Evolutionary conservation across 2,888 invertebrate species (phyloP).

Genomic region (Euplagia quadripunctaria): DNA sequence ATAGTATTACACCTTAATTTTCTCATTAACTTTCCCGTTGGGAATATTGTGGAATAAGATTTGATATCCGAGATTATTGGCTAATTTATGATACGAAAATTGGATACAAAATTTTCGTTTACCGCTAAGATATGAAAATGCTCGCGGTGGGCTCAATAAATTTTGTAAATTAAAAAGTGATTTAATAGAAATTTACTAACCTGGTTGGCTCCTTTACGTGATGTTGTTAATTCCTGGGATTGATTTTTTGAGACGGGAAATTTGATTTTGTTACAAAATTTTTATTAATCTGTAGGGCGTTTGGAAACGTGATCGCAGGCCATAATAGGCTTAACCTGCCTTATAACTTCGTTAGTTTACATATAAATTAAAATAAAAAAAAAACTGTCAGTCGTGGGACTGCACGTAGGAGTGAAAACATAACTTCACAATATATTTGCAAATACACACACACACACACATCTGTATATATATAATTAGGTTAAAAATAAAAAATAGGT

Average conservation of each 20-base stretch:
- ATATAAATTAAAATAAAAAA: too few relatives aligned
- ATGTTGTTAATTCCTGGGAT: too few relatives aligned
- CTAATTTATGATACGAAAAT: constrained; percentile 8
- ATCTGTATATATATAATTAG: too few relatives aligned
- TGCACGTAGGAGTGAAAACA: too few relatives aligned
- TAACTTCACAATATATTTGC: too few relatives aligned
- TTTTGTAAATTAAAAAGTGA: neutral
- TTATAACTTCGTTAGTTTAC: too few relatives aligned
- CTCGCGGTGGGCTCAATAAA: neutral
- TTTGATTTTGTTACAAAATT: neutral
- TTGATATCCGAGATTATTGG: constrained; percentile 2
- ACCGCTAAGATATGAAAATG: neutral
- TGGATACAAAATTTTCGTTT: neutral
- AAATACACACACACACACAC: too few relatives aligned
- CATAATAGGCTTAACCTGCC: too few relatives aligned
- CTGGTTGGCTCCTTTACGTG: neutral
- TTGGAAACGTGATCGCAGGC: too few relatives aligned
- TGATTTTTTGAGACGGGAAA: neutral
- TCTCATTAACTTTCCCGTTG: neutral
- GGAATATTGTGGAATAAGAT: neutral
- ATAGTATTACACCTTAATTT: neutral
- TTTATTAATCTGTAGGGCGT: too few relatives aligned
- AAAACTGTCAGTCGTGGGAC: too few relatives aligned
- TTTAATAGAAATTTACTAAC: neutral
- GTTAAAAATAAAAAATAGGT: too few relatives aligned